Percentiles rank a stretch among this genome's conserved stretches.
These are phyloP conservation scores for Noctilio leporinus DNA, from an alignment of 2,113 vertebrate genomes.

Conservation along the genomic window DNA sequence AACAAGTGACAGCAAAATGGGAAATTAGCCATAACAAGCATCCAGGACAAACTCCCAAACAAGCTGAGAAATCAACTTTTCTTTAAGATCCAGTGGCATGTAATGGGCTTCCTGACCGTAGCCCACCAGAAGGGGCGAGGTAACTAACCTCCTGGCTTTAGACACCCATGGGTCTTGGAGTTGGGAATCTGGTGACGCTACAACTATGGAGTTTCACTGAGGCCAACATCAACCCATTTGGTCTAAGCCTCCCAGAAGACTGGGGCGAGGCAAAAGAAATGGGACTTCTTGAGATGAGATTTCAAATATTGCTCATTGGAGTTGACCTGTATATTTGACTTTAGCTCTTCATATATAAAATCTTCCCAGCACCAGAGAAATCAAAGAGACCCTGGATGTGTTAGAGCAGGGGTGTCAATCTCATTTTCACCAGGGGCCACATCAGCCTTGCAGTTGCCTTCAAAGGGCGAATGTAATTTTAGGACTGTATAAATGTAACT, in stretches of 20 bases:
- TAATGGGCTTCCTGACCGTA: background rate
- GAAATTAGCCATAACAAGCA: constrained; percentile 62
- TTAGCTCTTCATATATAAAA: background rate
- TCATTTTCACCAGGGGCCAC: too few species aligned
- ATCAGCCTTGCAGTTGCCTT: too few species aligned
- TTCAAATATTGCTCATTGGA: background rate
- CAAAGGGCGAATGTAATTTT: too few species aligned
- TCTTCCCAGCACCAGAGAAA: background rate
- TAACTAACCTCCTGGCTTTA: background rate
- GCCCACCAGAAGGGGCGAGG: background rate
- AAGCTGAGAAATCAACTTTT: background rate
- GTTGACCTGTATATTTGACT: background rate
- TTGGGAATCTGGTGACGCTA: background rate
- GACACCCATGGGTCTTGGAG: background rate
- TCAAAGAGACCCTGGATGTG: background rate
- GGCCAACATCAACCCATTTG: background rate
- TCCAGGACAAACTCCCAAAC: background rate
- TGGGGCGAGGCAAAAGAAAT: background rate
- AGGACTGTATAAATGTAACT: too few species aligned
- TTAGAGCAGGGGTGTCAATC: too few species aligned
- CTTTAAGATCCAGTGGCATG: background rate
- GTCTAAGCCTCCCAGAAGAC: background rate
- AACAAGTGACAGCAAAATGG: constrained; percentile 58
- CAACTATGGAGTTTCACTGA: background rate
- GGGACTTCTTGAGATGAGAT: background rate